These are phyloP conservation scores for Echiichthys vipera DNA, from an alignment of 2,797 vertebrate genomes.

Conservation along the genomic window DNA sequence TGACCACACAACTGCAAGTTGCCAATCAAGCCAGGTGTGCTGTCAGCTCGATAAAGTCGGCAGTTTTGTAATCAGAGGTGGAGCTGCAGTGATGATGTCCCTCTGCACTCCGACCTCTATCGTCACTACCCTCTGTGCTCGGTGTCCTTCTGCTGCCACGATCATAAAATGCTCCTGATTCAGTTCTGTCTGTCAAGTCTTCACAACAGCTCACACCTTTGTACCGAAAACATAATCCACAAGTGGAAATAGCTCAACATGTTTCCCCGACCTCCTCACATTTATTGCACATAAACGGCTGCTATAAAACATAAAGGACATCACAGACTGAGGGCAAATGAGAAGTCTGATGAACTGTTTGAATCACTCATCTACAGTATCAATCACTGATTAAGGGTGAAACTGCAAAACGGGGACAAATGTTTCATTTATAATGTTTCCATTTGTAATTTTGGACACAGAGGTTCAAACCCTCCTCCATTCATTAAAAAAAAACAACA, in stretches of 20 bases:
- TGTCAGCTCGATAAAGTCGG: conserved; percentile 25
- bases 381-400: background rate
- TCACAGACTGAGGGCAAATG: background rate
- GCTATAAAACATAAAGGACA: background rate
- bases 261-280: background rate
- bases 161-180: conserved; percentile 28
- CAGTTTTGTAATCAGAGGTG: conserved; percentile 32
- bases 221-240: background rate
- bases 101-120: background rate
- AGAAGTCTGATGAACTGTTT: background rate
- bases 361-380: background rate
- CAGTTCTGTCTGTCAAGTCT: conserved; percentile 5
- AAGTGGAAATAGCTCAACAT: background rate
- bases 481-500: background rate
- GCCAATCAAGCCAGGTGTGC: conserved; percentile 38
- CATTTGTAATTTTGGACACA: background rate
- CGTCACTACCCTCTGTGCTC: background rate
- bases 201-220: conserved; percentile 18
- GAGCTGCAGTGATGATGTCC: background rate
- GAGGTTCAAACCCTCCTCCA: background rate
- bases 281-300: background rate
- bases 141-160: conserved; percentile 8
- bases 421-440: background rate
- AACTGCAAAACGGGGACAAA: background rate
- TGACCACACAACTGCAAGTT: conserved; percentile 43